A percentile compares a stretch with the other conserved stretches of the same genome.
These are phyloP conservation scores for Eidolon helvum DNA, from an alignment of 2,113 vertebrate species.

Conservation along the genomic window DNA sequence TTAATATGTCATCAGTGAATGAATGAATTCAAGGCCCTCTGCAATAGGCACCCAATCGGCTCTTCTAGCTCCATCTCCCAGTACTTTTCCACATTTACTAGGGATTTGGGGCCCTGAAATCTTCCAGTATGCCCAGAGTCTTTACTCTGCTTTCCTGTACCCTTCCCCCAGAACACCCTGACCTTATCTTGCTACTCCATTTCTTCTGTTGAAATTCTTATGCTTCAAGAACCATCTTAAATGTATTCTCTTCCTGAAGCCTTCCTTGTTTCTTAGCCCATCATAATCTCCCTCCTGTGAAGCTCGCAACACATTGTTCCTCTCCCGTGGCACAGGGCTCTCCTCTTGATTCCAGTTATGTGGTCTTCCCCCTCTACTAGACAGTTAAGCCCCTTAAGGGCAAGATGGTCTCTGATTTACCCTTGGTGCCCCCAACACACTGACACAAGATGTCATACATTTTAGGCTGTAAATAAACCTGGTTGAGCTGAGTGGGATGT, in stretches of 20 bases:
- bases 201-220: not conserved
- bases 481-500: not conserved
- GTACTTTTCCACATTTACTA: not conserved
- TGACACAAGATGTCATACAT: not conserved
- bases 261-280: not conserved
- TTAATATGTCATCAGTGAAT: not conserved
- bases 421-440: not conserved
- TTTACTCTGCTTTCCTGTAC: not conserved
- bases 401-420: not conserved
- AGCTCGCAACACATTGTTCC: accelerated
- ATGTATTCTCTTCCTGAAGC: not conserved
- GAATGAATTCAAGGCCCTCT: not conserved
- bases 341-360: not conserved
- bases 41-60: not conserved
- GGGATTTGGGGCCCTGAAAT: not conserved
- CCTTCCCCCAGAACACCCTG: not conserved
- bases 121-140: not conserved
- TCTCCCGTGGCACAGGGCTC: not conserved
- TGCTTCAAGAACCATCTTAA: not conserved
- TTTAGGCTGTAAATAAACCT: not conserved
- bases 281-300: not conserved
- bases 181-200: not conserved
- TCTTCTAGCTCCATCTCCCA: not conserved
- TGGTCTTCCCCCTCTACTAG: not conserved
- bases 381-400: not conserved